Base-by-base conservation (phyloP, 2,113 vertebrate species). In the Tylochromis polylepis region DNA sequence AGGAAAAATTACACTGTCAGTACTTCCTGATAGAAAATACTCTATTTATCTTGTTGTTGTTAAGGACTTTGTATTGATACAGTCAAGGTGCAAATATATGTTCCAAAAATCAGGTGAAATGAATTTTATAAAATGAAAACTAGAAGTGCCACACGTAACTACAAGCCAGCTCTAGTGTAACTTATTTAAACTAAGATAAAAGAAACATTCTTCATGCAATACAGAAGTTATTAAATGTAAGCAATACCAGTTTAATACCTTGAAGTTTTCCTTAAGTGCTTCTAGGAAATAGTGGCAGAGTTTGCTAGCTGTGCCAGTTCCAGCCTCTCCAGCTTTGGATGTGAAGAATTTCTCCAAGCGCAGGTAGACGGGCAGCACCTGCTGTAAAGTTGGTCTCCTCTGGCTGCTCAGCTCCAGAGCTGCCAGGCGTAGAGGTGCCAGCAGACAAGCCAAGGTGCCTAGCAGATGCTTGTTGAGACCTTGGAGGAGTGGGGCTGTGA, bases 331-430 rank as follows among this genome's bases (percentile, higher is more conserved):
- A 34, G 99, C 99, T 96, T 99, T 99, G 93, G 98, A 96, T 12
- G 98, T 99, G 95, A 99, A 99, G n/a, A 99, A 98, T 95, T 99
- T 99, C 96, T 99, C 99, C 95, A 99, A 93, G 87, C 97, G 96
- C 77, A 99, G 97, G 3, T 99, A 99, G 93, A 98, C 98, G 5
- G 99, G 99, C 90, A 99, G 95, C 29, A 99, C 98, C 85, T 98
- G 97, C 96, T 99, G 99, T 88, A 99, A 92, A 7, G 99, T 99
- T 81, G 99, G 98, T 88, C 97, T 97, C 91, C 97, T 97, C 95
- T 99, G 98, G 0, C 97, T 97, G 95, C 98, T 98, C 84, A 99
- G 95, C 91, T 99, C 98, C 2, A 98, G 97, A 43, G 98, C 98
- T 0, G 98, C 99, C 95, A 98, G 97, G 20, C 99, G 98, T 84